phyloP scores from a whole-genome alignment of 2,113 vertebrate genomes.

The Lamprotornis superbus region DNA sequence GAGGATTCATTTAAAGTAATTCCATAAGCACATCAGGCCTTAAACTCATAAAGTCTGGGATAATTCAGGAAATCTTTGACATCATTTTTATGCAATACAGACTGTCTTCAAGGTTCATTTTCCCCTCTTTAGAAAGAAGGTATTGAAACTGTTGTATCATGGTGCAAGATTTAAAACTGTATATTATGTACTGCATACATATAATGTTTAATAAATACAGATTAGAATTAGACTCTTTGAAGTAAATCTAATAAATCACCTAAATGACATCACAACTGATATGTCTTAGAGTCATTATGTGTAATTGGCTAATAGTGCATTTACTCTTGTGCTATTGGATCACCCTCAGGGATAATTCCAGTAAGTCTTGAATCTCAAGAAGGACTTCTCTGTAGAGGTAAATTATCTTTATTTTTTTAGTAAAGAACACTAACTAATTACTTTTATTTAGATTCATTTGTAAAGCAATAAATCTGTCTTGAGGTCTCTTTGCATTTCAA shows the following conservation, averaged over 20 bases:
- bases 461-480: conserved; percentile 46
- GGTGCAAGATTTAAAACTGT: neutral
- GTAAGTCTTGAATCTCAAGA: conserved; percentile 60
- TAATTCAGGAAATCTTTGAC: neutral
- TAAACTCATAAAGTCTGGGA: neutral
- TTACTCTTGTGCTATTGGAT: conserved; percentile 64
- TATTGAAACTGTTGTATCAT: neutral
- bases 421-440: conserved; percentile 67
- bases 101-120: neutral
- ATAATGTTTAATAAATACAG: conserved; percentile 6
- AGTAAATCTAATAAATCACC: conserved; percentile 63
- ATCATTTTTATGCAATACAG: neutral
- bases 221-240: neutral
- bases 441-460: conserved; percentile 68
- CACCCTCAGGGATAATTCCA: conserved; percentile 57
- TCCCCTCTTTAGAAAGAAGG: neutral
- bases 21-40: neutral
- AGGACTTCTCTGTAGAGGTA: conserved; percentile 52
- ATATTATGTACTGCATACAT: neutral
- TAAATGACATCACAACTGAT: conserved; percentile 26
- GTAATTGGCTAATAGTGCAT: conserved; percentile 68
- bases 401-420: conserved; percentile 28
- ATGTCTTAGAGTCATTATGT: conserved; percentile 58
- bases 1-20: neutral
- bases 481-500: conserved; percentile 49